phyloP scores from a whole-genome alignment of 1,140 invertebrate species.

The Eriocheir sinensis region DNA sequence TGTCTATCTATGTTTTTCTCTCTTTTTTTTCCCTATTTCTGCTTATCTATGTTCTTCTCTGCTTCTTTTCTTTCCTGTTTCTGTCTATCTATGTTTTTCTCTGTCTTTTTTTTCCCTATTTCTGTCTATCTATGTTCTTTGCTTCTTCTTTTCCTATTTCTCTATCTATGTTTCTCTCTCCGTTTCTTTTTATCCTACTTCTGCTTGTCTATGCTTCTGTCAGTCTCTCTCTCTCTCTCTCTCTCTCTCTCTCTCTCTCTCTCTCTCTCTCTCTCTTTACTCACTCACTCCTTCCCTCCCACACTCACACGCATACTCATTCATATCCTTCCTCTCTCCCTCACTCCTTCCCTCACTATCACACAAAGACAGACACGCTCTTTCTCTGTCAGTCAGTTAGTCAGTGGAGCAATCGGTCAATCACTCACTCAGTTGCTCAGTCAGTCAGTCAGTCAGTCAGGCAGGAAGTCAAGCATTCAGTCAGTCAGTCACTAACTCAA shows the following conservation, averaged over 20 bases:
- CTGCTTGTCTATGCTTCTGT: background rate
- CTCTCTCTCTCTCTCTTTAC: conserved; percentile 49
- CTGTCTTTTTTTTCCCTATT: no score
- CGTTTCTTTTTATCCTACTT: background rate
- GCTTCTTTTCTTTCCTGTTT: no score
- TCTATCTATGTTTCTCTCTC: background rate
- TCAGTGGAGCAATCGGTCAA: no score
- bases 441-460: no score
- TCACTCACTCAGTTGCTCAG: no score
- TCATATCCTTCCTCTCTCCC: background rate
- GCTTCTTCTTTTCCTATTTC: background rate
- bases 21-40: background rate
- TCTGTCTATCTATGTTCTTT: no score
- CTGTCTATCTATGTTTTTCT: no score
- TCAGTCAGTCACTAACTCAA: no score
- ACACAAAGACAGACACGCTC: no score
- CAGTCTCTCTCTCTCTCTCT: conserved; percentile 31
- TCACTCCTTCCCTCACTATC: background rate
- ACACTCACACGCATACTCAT: background rate
- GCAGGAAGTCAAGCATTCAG: no score
- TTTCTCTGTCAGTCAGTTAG: no score
- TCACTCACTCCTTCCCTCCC: background rate
- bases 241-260: conserved; percentile 32
- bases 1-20: background rate
- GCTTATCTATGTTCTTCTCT: no score